A percentile compares a stretch with the other conserved stretches of the same genome.
phyloP scores from a whole-genome alignment of 2,888 invertebrate genomes.

The Parnassius orleans region DNA sequence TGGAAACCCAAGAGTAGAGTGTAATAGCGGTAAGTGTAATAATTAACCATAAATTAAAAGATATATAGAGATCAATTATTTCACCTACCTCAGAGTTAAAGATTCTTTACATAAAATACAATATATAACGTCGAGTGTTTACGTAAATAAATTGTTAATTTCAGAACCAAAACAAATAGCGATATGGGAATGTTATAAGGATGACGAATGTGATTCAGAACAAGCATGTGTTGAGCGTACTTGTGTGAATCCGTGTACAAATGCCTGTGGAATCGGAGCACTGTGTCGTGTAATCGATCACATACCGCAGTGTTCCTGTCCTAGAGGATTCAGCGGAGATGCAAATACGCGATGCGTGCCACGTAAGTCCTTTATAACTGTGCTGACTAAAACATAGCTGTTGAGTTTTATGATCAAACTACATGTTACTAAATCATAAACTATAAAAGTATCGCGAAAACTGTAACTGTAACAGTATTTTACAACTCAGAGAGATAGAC shows the following conservation, averaged over 20 bases:
- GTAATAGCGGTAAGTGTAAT: constrained; percentile 79
- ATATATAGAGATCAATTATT: no score
- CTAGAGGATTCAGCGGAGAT: constrained; percentile 88
- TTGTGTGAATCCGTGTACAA: constrained; percentile 89
- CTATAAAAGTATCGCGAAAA: no score
- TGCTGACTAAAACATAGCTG: no score
- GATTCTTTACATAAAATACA: no score
- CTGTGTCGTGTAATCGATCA: constrained; percentile 90
- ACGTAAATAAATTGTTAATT: constrained; percentile 27
- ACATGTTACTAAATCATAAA: no score
- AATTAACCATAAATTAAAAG: background rate
- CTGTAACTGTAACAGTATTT: no score
- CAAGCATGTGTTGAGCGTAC: constrained; percentile 87
- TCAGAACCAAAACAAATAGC: constrained; percentile 67
- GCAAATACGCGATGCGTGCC: constrained; percentile 87
- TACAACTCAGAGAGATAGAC: no score
- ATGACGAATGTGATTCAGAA: constrained; percentile 89
- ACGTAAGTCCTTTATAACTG: constrained; percentile 81
- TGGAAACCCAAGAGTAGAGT: constrained; percentile 90
- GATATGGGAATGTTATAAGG: constrained; percentile 86
- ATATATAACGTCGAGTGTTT: background rate
- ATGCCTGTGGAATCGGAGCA: constrained; percentile 89
- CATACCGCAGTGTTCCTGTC: constrained; percentile 89
- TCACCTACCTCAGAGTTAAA: no score
- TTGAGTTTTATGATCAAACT: no score